Evolutionary conservation across 2,113 vertebrate genomes (phyloP).

Genomic region (Anser cygnoides): DNA sequence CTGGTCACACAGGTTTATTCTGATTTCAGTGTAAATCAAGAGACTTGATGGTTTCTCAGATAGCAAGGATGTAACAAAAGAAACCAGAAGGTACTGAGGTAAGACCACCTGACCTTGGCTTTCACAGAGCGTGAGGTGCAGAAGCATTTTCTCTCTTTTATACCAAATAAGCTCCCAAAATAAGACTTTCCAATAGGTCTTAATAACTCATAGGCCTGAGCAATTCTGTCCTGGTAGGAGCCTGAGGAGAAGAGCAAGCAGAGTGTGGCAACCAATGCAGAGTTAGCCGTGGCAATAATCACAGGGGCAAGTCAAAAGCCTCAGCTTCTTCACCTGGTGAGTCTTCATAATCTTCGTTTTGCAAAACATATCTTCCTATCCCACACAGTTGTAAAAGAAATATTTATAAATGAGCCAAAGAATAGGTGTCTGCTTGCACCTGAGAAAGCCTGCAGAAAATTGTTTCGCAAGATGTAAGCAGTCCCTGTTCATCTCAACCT

Average conservation of each 20-base stretch:
- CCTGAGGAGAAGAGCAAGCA: not conserved
- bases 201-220: not conserved
- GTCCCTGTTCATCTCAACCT: not conserved
- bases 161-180: not conserved
- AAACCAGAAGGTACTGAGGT: not conserved
- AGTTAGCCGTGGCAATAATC: not conserved
- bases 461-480: not conserved
- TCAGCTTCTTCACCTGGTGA: not conserved
- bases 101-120: not conserved
- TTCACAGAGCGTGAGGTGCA: not conserved
- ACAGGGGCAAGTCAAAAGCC: not conserved
- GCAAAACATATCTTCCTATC: not conserved
- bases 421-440: not conserved
- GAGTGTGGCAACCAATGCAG: not conserved
- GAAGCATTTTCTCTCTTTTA: not conserved
- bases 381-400: not conserved
- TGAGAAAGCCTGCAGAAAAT: not conserved
- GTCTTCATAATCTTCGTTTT: not conserved
- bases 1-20: not conserved
- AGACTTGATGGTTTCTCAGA: not conserved
- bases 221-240: not conserved
- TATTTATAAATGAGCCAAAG: not conserved
- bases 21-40: not conserved
- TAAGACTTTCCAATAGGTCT: not conserved
- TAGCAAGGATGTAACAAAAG: not conserved